Conservation (phyloP, 1,140 invertebrate species). For the Araneus ventricosus region DNA sequence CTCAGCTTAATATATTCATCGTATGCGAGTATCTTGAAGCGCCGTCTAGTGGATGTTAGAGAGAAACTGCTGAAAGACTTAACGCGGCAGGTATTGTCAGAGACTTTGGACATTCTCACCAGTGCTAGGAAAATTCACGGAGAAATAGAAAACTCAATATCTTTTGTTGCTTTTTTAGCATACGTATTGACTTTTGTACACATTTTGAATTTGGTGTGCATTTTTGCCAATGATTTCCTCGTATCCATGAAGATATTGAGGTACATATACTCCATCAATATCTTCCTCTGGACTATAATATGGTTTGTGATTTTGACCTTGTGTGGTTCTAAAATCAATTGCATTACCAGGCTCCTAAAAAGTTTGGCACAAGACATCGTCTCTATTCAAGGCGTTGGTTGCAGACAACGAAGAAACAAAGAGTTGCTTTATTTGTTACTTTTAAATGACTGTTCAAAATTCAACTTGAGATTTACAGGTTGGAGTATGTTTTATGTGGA, state of each 20-base stretch:
- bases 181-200: conserved; percentile 36
- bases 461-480: conserved; percentile 16
- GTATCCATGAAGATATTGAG: background rate
- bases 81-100: background rate
- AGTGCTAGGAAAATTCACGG: background rate
- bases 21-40: background rate
- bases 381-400: background rate
- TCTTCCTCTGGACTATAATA: background rate
- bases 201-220: conserved; percentile 23
- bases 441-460: background rate
- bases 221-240: background rate
- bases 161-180: background rate
- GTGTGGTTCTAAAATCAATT: conserved; percentile 13
- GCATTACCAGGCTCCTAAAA: background rate
- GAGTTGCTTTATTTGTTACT: conserved; percentile 22
- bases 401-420: background rate
- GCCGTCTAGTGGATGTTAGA: background rate
- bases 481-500: conserved; percentile 37
- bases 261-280: background rate
- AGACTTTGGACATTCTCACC: background rate
- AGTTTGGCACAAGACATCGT: background rate
- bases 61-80: background rate
- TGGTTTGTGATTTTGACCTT: conserved; percentile 27
- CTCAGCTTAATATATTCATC: conserved; percentile 30
- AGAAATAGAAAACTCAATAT: conserved; percentile 13